Percentiles rank a stretch among this genome's conserved stretches.
Evolutionary conservation across 2,113 vertebrate genomes (phyloP).

Genomic region (Formicarius rufipectus): DNA sequence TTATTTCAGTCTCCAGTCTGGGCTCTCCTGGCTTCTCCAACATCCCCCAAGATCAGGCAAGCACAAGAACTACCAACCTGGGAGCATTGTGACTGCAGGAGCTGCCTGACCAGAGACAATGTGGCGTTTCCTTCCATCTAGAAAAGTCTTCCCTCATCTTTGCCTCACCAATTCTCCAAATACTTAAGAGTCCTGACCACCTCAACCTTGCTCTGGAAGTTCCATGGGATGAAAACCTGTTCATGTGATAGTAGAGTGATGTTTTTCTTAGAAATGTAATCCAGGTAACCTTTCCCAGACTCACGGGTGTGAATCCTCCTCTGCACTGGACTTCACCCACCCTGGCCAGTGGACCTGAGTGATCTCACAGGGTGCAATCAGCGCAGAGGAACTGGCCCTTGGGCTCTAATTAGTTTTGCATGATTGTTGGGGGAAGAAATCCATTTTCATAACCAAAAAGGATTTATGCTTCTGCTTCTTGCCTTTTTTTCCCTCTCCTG

Average conservation of each 20-base stretch:
- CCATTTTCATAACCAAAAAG: constrained; percentile 46
- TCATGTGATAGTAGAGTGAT: background rate
- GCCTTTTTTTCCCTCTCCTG: background rate
- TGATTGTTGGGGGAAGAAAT: constrained; percentile 11
- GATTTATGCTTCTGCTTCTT: background rate
- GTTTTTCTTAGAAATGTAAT: constrained; percentile 15
- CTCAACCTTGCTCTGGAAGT: rapidly evolving
- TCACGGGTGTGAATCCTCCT: background rate
- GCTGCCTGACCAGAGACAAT: background rate
- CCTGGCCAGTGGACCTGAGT: background rate
- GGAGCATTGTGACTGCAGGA: background rate
- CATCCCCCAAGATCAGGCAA: background rate
- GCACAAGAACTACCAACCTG: too few species aligned
- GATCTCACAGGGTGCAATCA: background rate
- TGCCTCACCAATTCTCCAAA: background rate
- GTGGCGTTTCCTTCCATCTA: background rate
- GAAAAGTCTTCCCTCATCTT: background rate
- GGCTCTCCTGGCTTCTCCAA: background rate
- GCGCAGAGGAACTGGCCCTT: background rate
- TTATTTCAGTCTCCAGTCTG: background rate
- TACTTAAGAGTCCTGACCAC: background rate
- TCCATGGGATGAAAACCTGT: background rate
- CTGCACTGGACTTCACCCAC: background rate
- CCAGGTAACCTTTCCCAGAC: constrained; percentile 1
- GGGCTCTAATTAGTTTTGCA: constrained; percentile 67